Conservation (phyloP, 2,113 vertebrate species). For the Orthonyx spaldingii region DNA sequence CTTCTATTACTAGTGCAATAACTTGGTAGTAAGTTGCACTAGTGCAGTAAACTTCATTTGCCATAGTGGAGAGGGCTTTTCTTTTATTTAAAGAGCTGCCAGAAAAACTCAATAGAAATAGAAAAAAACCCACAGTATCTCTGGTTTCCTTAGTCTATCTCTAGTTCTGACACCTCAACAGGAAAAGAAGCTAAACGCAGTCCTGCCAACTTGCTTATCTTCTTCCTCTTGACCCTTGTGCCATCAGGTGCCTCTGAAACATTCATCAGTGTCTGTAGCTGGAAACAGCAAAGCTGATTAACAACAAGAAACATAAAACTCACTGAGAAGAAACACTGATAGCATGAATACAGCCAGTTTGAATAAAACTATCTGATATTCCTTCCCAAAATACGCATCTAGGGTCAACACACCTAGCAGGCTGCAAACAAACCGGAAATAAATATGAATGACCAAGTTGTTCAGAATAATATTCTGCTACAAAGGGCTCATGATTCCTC, state of each 20-base stretch:
- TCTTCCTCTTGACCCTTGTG: conserved; percentile 14
- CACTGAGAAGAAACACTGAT: conserved; percentile 5
- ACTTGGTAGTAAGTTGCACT: background rate
- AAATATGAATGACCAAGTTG: background rate
- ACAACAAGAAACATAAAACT: conserved; percentile 11
- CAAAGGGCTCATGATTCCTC: background rate
- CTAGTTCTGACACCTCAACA: background rate
- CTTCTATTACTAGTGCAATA: background rate
- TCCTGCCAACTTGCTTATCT: background rate
- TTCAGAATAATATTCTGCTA: background rate
- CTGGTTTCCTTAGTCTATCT: background rate
- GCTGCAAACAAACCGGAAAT: background rate
- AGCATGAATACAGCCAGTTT: background rate
- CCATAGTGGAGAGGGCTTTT: background rate
- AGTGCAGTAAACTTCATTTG: background rate
- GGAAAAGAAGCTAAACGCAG: background rate
- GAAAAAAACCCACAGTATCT: background rate
- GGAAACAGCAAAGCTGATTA: background rate
- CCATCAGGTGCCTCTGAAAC: conserved; percentile 12
- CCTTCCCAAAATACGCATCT: background rate
- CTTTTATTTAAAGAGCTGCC: background rate
- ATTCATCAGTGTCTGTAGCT: background rate
- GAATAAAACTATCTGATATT: background rate
- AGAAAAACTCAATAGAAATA: background rate
- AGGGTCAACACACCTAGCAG: background rate